These are phyloP conservation scores for Iphiclides podalirius DNA, from an alignment of 2,888 invertebrate species.

Conservation along the genomic window DNA sequence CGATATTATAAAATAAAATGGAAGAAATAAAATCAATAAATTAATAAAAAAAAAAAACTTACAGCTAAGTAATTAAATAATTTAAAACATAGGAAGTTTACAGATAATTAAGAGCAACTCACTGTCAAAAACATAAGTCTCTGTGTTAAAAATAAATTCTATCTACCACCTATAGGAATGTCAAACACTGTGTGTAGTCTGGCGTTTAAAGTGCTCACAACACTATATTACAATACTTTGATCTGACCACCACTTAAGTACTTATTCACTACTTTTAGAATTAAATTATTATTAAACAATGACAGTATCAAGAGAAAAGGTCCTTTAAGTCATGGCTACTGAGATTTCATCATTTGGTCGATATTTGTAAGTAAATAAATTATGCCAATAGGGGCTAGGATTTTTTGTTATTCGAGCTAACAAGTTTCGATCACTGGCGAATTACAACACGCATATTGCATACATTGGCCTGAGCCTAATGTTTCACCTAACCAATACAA, in stretches of 20 bases:
- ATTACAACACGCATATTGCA: too few species aligned
- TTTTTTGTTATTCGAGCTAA: conserved; percentile 5
- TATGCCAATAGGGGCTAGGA: neutral
- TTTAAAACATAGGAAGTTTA: too few species aligned
- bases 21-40: too few species aligned
- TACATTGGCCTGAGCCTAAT: too few species aligned
- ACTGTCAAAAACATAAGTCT: too few species aligned
- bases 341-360: neutral
- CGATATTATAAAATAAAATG: too few species aligned
- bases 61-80: too few species aligned
- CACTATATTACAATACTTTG: neutral
- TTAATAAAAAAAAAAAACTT: too few species aligned
- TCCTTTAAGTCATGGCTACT: neutral
- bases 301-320: neutral
- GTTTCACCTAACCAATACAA: too few species aligned
- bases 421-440: too few species aligned
- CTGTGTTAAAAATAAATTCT: too few species aligned
- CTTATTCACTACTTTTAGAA: neutral
- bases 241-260: neutral
- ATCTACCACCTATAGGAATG: neutral
- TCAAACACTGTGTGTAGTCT: neutral
- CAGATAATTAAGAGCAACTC: too few species aligned
- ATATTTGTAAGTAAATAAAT: neutral
- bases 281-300: neutral
- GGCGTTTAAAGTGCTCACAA: neutral